Percentiles rank a stretch among this genome's conserved stretches.
Evolutionary conservation across 2,888 invertebrate species (phyloP).

Genomic region (Mythimna ferrago): DNA sequence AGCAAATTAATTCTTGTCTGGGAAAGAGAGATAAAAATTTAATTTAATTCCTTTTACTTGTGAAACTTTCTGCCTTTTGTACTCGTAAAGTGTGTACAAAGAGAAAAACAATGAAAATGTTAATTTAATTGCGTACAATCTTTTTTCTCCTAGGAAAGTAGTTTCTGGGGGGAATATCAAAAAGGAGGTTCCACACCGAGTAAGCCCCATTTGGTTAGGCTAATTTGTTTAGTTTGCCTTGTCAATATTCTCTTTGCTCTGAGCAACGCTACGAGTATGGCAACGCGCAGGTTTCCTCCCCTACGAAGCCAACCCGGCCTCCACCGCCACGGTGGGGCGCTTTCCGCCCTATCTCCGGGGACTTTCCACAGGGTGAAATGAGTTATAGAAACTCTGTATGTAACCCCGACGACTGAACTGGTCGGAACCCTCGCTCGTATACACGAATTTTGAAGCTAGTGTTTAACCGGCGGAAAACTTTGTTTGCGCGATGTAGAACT

Average conservation of each 20-base stretch:
- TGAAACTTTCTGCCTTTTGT: neutral
- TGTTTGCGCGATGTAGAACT: slow-evolving; percentile 75
- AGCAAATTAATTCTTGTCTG: slow-evolving; percentile 39
- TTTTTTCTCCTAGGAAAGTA: neutral
- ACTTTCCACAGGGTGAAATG: slow-evolving; percentile 89
- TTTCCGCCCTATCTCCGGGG: slow-evolving; percentile 90
- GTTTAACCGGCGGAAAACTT: slow-evolving; percentile 61
- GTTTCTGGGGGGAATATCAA: slow-evolving; percentile 1
- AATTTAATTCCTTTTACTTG: slow-evolving; percentile 25
- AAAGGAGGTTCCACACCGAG: slow-evolving; percentile 82
- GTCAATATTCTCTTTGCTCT: slow-evolving; percentile 88
- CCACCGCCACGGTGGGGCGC: slow-evolving; percentile 82
- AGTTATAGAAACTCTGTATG: slow-evolving; percentile 81
- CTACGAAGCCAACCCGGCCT: slow-evolving; percentile 80
- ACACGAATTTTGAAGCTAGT: slow-evolving; percentile 50
- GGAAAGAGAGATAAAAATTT: slow-evolving; percentile 9
- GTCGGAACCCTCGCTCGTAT: slow-evolving; percentile 73
- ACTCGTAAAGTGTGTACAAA: neutral
- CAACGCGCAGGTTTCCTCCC: slow-evolving; percentile 81
- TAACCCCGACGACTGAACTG: slow-evolving; percentile 89
- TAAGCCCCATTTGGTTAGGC: slow-evolving; percentile 90
- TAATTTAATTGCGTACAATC: neutral
- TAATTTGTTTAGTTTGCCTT: slow-evolving; percentile 66
- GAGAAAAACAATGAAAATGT: slow-evolving; percentile 6
- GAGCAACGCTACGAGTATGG: slow-evolving; percentile 84